These are phyloP conservation scores for Arctia plantaginis DNA, from an alignment of 2,888 invertebrate species.

Conservation along the genomic window DNA sequence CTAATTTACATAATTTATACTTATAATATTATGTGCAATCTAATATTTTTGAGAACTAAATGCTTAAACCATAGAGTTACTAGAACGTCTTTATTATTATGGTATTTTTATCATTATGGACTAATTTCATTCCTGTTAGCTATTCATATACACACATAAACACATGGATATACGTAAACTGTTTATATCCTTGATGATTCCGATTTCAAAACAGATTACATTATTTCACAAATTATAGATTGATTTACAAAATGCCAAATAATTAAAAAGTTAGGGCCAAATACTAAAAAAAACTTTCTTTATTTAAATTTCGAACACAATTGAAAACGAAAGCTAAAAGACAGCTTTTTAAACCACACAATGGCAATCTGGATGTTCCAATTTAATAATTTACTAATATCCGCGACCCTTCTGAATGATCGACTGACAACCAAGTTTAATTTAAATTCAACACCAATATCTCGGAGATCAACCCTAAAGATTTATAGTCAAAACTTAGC, in stretches of 20 bases:
- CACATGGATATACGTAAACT: not conserved
- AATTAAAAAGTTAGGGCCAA: no score
- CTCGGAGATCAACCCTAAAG: conserved; percentile 52
- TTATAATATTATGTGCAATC: no score
- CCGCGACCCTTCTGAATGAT: not conserved
- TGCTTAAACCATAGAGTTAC: no score
- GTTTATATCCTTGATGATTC: not conserved
- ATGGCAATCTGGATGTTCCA: not conserved
- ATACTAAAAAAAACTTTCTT: no score
- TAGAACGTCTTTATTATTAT: no score
- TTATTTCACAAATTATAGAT: not conserved
- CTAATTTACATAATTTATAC: no score
- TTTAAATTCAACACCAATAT: conserved; percentile 31
- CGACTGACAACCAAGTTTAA: conserved; percentile 19
- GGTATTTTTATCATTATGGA: no score
- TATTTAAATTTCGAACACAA: not conserved
- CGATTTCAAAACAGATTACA: not conserved
- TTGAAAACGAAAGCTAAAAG: not conserved
- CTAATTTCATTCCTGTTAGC: no score
- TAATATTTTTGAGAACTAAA: no score
- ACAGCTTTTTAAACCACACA: not conserved
- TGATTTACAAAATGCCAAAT: no score
- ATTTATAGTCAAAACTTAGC: conserved; percentile 80
- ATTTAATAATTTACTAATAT: conserved; percentile 7
- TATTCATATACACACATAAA: no score